phyloP scores from a whole-genome alignment of 2,888 invertebrate genomes.

The Philopedon plagiatum region DNA sequence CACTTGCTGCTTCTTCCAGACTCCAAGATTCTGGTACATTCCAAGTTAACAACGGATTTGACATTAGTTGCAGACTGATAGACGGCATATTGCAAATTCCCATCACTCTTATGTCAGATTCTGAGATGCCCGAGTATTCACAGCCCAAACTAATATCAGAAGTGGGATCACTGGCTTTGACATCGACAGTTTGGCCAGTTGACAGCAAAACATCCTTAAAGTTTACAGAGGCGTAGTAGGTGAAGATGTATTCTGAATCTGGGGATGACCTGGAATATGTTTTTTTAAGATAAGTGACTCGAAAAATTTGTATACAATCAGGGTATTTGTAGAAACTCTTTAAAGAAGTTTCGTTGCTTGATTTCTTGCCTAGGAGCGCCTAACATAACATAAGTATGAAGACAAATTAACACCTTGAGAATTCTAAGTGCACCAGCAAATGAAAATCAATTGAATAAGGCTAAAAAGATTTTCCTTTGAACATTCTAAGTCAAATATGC shows the following conservation, averaged over 20 bases:
- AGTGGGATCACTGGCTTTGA: conserved; percentile 88
- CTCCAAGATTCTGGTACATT: conserved; percentile 72
- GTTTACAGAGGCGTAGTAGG: conserved; percentile 93
- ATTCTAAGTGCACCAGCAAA: too few relatives aligned
- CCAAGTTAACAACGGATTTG: conserved; percentile 70
- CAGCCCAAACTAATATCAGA: conserved; percentile 91
- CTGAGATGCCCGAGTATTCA: conserved; percentile 78
- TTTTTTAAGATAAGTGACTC: too few relatives aligned
- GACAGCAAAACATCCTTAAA: conserved; percentile 98
- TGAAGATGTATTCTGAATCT: conserved; percentile 41
- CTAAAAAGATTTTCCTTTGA: too few relatives aligned
- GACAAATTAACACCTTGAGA: too few relatives aligned
- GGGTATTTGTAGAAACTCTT: too few relatives aligned
- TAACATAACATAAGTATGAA: too few relatives aligned
- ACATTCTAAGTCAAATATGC: too few relatives aligned
- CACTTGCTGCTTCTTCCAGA: conserved; percentile 76
- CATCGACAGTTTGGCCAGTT: conserved; percentile 92
- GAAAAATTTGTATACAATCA: too few relatives aligned
- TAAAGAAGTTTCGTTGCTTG: too few relatives aligned
- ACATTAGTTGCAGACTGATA: conserved; percentile 65
- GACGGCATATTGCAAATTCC: conserved; percentile 70
- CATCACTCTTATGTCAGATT: conserved; percentile 67
- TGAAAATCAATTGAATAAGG: too few relatives aligned
- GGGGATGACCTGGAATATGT: conserved; percentile 35
- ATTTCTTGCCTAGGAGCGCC: too few relatives aligned